Base-by-base conservation (phyloP, 2,888 invertebrate species). In the Polyploca ridens region DNA sequence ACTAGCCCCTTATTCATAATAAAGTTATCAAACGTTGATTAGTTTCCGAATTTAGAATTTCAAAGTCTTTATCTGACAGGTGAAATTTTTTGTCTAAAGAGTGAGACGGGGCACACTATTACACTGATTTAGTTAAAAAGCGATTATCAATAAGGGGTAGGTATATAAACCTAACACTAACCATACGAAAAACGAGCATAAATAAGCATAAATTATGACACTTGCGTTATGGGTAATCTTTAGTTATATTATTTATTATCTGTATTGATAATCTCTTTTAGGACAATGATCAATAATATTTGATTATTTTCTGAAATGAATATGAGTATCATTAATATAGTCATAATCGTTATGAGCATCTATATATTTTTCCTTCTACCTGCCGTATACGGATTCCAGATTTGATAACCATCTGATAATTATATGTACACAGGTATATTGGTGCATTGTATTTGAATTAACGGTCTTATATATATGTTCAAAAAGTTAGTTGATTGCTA, bases 401-500 rank as follows among this genome's bases (percentile, higher is more conserved):
- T 54, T 54, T 19, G 19, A 54, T 54, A 19, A 54, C 54, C 16
- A 16, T 49, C 1, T 1, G 3, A 54, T 54, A 54, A 54, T 19
- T 49, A 7, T 49, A 49, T 16, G 19, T 54, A 19, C 16, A 49
- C 16, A 49, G 16, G 49, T 16, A 19, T 10, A 54, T 19, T n/a
- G 54, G 16, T 54, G 19, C 19, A 19, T 19, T 41, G 7, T n/a
- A 46, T 6, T n/a, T 54, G 7, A 54, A 54, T 19, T 54, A 19
- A 19, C 7, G 54, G 5, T 54, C 54, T 10, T 54, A 7, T 19
- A 16, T 54, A 19, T 19, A 54, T 54, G 54, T 54, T 54, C 54
- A 54, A 54, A 49, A 54, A 7, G 54, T 54, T 54, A 54, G 19
- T 54, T 54, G 10, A 54, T 54, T 54, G 54, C 54, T 19, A 54